Conservation (phyloP, 2,797 vertebrate species). For the Parambassis ranga region DNA sequence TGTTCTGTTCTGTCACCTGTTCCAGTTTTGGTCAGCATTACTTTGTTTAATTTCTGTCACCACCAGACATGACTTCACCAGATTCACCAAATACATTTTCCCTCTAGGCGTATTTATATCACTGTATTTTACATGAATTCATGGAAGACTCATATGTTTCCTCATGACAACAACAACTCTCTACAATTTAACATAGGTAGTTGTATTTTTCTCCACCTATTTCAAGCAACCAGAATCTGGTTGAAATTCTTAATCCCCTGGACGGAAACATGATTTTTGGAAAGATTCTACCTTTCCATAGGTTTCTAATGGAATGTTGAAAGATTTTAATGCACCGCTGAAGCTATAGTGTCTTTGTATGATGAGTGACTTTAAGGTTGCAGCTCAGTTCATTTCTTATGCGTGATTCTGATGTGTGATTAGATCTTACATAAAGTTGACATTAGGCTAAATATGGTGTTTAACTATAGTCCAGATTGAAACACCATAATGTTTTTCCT, state of each 20-base stretch:
- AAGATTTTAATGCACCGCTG: constrained; percentile 44
- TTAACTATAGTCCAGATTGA: constrained; percentile 28
- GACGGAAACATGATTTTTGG: constrained; percentile 37
- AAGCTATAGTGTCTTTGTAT: constrained; percentile 30
- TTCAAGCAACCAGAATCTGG: constrained; percentile 57
- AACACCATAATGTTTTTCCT: constrained; percentile 30
- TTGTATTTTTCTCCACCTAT: constrained; percentile 29
- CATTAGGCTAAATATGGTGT: constrained; percentile 43
- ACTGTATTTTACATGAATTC: constrained; percentile 48
- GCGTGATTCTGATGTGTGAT: constrained; percentile 32
- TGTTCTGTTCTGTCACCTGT: not conserved
- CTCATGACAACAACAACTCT: constrained; percentile 16
- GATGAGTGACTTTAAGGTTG: not conserved
- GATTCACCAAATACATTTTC: constrained; percentile 13
- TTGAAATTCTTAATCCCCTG: constrained; percentile 49
- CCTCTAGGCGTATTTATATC: constrained; percentile 48
- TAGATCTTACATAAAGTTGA: constrained; percentile 34
- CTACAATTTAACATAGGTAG: constrained; percentile 14
- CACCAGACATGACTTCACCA: not conserved
- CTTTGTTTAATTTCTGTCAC: not conserved
- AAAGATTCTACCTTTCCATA: constrained; percentile 55
- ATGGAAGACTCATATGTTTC: constrained; percentile 23
- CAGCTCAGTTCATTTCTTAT: not conserved
- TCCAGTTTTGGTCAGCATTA: not conserved
- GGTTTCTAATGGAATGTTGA: constrained; percentile 51